Evolutionary conservation across 2,888 invertebrate species (phyloP), one percentile per base, ranked within the genome.

Genomic region (Dynastes maya): DNA sequence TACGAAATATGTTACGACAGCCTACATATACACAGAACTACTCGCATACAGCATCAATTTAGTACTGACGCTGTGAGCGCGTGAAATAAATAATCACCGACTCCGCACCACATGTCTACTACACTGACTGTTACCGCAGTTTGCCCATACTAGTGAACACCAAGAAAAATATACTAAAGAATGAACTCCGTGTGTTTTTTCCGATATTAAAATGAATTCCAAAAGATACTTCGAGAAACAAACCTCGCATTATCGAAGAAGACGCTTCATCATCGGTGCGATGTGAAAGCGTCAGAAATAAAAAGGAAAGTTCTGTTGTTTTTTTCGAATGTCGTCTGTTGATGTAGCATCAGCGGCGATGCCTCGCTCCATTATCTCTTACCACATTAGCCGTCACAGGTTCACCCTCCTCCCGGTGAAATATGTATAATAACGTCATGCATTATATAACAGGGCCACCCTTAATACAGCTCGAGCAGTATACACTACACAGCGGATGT

Each of bases 381-480:
- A 82, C 82, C 84, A 82, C 84, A 83, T 84, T 84, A 84, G 83
- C 83, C 83, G 84, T 83, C 84, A 82, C 82, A 82, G 64, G 49
- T 72, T 53, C 76, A 71, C 83, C 83, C 72, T 72, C 72, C 72
- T 58, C 72, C 83, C 83, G 81, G 85, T 86, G 86, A 86, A 86
- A 86, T 86, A 86, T 86, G 86, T 86, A 86, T 86, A 85, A 86
- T 86, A 86, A 86, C 86, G 82, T 82, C 83, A 86, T 86, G 85
- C 86, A 86, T 86, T 86, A 86, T 86, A 85, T 81, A 86, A 82
- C 79, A 81, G 77, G 80, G n/a, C 70, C 71, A 58, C 71, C 71
- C 71, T 71, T 58, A 71, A 16, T 72, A 40, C 58, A 53, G 40
- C 55, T 27, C 27, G 68, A 51, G 51, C 27, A 4, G 29, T 61